Conservation (phyloP, 2,888 invertebrate species). For the Tiliacea citrago region DNA sequence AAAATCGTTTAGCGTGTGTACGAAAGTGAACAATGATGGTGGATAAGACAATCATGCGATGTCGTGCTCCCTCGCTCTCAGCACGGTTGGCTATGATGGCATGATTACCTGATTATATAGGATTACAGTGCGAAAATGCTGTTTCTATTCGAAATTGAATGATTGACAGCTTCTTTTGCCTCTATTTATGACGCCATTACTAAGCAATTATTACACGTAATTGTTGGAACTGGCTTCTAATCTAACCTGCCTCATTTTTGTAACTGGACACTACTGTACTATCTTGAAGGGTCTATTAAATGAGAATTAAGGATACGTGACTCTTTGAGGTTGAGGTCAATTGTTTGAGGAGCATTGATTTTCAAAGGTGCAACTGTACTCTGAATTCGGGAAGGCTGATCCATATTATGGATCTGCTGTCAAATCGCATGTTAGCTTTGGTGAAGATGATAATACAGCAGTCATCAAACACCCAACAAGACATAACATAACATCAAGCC, state of each 20-base stretch:
- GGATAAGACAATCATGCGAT: slow-evolving; percentile 25
- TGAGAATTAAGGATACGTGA: background rate
- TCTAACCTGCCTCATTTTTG: background rate
- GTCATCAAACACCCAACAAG: background rate
- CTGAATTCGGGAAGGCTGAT: background rate
- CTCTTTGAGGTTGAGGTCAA: background rate
- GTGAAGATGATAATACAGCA: background rate
- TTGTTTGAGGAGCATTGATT: background rate
- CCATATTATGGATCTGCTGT: background rate
- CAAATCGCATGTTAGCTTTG: background rate
- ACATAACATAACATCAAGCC: background rate
- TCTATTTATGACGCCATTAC: slow-evolving; percentile 1
- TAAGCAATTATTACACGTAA: slow-evolving; percentile 17
- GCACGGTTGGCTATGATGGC: slow-evolving; percentile 41
- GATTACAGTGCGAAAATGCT: slow-evolving; percentile 35
- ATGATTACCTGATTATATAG: slow-evolving; percentile 48
- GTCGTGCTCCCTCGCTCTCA: slow-evolving; percentile 4
- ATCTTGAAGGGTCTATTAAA: background rate
- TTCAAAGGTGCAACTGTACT: background rate
- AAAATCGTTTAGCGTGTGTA: slow-evolving; percentile 21
- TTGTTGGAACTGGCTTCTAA: slow-evolving; percentile 14
- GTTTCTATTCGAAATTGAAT: slow-evolving; percentile 35
- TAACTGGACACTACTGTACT: background rate
- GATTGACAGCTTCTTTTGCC: slow-evolving; percentile 28
- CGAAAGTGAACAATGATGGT: slow-evolving; percentile 35